Conservation (phyloP, 2,888 invertebrate genomes). For the Petrolisthes cinctipes region DNA sequence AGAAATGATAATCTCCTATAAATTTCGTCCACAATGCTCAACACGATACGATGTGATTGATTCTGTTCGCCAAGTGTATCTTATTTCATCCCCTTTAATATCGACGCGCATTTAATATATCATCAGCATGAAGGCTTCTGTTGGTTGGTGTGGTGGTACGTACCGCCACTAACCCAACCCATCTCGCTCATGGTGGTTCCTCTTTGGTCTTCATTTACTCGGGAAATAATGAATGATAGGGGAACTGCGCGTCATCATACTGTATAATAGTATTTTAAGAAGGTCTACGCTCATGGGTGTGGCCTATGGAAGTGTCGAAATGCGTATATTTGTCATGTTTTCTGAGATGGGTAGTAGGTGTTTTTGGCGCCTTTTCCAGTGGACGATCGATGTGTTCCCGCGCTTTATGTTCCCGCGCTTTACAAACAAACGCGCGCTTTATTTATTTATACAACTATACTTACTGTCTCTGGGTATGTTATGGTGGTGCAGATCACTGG, state of each 20-base stretch:
- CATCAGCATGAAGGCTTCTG: neutral
- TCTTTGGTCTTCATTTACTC: neutral
- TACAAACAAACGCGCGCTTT: neutral
- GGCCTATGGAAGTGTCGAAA: neutral
- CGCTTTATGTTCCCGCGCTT: conserved; percentile 35
- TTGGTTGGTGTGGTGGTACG: neutral
- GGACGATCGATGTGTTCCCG: conserved; percentile 32
- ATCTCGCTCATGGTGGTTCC: neutral
- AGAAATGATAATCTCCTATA: neutral
- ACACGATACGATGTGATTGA: neutral
- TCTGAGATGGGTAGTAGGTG: neutral
- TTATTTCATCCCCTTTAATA: conserved; percentile 40
- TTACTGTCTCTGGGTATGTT: no score
- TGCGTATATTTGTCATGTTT: neutral
- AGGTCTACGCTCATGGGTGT: neutral
- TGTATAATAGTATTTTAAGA: neutral
- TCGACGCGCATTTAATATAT: conserved; percentile 39
- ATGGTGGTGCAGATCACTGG: no score
- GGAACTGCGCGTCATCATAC: neutral
- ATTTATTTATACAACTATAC: neutral
- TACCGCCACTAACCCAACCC: neutral
- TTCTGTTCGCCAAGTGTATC: neutral
- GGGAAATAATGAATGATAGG: neutral
- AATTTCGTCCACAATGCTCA: neutral
- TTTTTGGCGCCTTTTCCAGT: conserved; percentile 42